phyloP scores from a whole-genome alignment of 2,888 invertebrate genomes.

The Ormyrus nitidulus region DNA sequence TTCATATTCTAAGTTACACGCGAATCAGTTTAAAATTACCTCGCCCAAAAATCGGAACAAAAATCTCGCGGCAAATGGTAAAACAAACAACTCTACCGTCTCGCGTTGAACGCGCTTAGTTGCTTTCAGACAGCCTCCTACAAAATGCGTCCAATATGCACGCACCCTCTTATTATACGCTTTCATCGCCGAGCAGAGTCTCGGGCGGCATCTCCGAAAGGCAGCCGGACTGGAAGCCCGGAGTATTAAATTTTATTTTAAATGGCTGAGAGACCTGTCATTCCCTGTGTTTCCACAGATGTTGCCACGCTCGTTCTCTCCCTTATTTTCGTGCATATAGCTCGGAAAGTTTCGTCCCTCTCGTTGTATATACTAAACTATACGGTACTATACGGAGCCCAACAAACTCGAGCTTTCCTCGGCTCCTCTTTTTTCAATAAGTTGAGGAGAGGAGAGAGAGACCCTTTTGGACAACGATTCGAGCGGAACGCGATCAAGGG shows the following conservation, averaged over 20 bases:
- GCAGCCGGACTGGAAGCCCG: conserved; percentile 1
- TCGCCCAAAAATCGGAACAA: too few species aligned
- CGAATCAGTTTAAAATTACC: too few species aligned
- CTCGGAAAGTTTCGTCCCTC: not conserved
- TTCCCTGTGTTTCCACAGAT: conserved; percentile 64
- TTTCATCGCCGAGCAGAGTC: too few species aligned
- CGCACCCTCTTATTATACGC: too few species aligned
- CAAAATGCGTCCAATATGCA: too few species aligned
- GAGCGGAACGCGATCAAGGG: conserved; percentile 29
- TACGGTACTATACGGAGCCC: not conserved
- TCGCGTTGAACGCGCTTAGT: too few species aligned
- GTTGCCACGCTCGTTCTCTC: conserved; percentile 57
- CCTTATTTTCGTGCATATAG: not conserved
- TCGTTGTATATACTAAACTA: not conserved
- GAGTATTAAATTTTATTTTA: conserved; percentile 62
- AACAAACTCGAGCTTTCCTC: not conserved
- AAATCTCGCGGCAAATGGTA: too few species aligned
- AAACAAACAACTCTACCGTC: too few species aligned
- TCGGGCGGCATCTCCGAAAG: not conserved
- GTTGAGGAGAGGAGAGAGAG: not conserved
- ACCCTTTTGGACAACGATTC: conserved; percentile 13
- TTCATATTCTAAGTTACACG: too few species aligned
- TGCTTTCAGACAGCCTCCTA: too few species aligned
- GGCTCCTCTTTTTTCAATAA: conserved; percentile 5
- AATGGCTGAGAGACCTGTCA: conserved; percentile 60